phyloP scores from a whole-genome alignment of 2,113 vertebrate species.

The Tenrec ecaudatus region DNA sequence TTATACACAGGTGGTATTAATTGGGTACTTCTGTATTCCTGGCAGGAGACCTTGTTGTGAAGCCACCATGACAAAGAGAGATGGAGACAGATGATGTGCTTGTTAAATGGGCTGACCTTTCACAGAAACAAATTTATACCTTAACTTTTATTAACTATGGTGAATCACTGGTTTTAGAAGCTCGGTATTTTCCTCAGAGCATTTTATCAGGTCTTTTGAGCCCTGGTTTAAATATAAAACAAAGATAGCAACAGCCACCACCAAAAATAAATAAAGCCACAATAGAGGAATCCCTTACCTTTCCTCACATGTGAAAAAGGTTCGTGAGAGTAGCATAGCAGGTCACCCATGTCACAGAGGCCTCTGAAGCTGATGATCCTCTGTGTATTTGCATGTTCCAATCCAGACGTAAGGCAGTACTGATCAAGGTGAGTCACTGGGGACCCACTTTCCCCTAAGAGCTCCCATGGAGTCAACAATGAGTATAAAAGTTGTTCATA shows the following conservation, averaged over 20 bases:
- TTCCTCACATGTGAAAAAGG: not conserved
- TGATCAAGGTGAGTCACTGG: not conserved
- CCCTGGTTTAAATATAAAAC: not conserved
- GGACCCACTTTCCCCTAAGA: not conserved
- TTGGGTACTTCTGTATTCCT: not conserved
- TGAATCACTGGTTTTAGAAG: conserved; percentile 6
- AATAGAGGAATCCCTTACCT: not conserved
- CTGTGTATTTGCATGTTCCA: not conserved
- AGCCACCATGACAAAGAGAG: not conserved
- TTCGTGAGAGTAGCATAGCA: not conserved
- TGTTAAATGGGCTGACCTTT: not conserved
- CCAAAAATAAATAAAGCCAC: conserved; percentile 16
- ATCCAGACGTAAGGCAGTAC: not conserved
- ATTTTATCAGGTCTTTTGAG: not conserved
- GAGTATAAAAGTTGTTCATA: not conserved
- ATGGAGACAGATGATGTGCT: not conserved
- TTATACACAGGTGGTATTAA: conserved; percentile 29
- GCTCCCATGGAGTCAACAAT: not conserved
- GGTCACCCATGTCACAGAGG: not conserved
- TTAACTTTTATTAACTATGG: not conserved
- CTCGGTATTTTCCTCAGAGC: not conserved
- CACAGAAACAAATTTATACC: not conserved
- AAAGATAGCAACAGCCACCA: not conserved
- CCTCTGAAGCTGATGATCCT: not conserved
- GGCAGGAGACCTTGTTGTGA: not conserved